These are phyloP conservation scores for Tragopan temminckii DNA, from an alignment of 2,797 vertebrate genomes.

Conservation along the genomic window DNA sequence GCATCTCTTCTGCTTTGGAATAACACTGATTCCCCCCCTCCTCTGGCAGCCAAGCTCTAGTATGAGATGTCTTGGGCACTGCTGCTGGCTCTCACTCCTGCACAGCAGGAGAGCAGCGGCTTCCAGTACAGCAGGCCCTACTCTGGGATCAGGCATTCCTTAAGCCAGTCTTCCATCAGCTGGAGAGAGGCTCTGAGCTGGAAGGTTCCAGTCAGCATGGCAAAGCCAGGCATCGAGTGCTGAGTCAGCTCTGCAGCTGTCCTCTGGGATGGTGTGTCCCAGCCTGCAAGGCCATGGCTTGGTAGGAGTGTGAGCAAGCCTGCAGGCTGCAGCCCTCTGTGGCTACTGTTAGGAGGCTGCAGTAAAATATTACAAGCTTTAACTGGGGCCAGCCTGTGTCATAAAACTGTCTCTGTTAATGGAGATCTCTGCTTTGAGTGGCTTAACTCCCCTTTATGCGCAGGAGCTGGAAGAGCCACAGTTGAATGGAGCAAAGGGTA, in stretches of 20 bases:
- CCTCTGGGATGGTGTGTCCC: background rate
- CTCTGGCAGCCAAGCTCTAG: accelerated
- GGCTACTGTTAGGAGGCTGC: background rate
- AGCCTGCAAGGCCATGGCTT: background rate
- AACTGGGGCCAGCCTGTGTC: background rate
- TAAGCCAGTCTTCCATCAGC: background rate
- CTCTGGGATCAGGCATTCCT: accelerated
- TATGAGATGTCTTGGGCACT: background rate
- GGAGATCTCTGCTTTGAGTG: background rate
- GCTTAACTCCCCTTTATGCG: background rate
- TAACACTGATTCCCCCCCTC: background rate
- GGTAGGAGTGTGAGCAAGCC: background rate
- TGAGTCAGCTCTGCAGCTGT: background rate
- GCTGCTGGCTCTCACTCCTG: background rate
- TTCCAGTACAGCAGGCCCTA: background rate
- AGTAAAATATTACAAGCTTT: background rate
- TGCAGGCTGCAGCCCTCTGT: background rate
- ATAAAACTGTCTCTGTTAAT: slow-evolving; percentile 29
- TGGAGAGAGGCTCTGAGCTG: background rate
- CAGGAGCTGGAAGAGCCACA: background rate
- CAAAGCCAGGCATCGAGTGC: background rate
- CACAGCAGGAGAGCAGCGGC: background rate
- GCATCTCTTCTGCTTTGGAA: background rate
- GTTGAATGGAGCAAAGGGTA: background rate
- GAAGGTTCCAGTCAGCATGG: background rate